Evolutionary conservation across 2,888 invertebrate species (phyloP).

Genomic region (Caenorhabditis zanzibari): DNA sequence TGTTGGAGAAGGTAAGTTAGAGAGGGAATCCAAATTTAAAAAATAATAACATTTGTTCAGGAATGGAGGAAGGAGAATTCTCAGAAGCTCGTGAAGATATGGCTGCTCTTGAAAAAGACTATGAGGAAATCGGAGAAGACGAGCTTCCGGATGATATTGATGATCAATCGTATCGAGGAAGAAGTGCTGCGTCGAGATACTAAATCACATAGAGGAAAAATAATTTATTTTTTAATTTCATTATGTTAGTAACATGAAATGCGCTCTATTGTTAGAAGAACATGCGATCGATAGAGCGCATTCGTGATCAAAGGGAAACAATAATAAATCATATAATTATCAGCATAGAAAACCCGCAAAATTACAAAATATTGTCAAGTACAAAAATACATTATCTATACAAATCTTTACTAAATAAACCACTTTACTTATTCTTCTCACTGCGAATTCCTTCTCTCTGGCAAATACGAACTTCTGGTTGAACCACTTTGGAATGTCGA

Average conservation of each 20-base stretch:
- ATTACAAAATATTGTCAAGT: conserved; percentile 7
- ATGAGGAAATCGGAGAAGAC: conserved; percentile 75
- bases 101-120: conserved; percentile 78
- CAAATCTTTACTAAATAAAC: neutral
- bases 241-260: neutral
- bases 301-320: neutral
- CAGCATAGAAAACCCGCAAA: conserved; percentile 22
- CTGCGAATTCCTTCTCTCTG: conserved; percentile 56
- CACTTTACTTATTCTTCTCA: conserved; percentile 23
- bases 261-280: conserved; percentile 11
- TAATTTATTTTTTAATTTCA: neutral
- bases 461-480: conserved; percentile 63
- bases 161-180: conserved; percentile 63
- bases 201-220: conserved; percentile 10
- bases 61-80: conserved; percentile 83
- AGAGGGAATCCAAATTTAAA: neutral
- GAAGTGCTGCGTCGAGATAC: conserved; percentile 47
- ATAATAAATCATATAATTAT: conserved; percentile 21
- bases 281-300: conserved; percentile 25
- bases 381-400: conserved; percentile 9
- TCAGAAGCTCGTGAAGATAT: conserved; percentile 81
- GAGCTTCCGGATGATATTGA: conserved; percentile 71
- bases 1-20: conserved; percentile 68
- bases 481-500: conserved; percentile 53
- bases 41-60: conserved; percentile 43